These are phyloP conservation scores for Daboia siamensis DNA, from an alignment of 2,113 vertebrate genomes.

Conservation along the genomic window DNA sequence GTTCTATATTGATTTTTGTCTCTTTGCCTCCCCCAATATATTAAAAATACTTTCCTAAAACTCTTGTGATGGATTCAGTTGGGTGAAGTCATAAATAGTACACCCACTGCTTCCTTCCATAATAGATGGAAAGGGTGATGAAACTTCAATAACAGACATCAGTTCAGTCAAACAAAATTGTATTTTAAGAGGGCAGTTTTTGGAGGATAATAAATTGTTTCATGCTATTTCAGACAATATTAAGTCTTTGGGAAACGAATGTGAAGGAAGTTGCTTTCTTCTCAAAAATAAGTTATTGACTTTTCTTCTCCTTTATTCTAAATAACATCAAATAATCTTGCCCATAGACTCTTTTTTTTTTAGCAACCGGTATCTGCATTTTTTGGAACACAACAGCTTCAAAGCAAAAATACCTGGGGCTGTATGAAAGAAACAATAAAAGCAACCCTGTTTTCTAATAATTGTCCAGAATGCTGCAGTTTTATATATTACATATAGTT, in stretches of 20 bases:
- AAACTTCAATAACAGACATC: constrained; percentile 32
- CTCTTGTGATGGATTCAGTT: constrained; percentile 13
- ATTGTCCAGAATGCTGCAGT: not conserved
- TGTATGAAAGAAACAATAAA: constrained; percentile 42
- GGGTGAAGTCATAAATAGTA: constrained; percentile 20
- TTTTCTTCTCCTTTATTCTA: constrained; percentile 5
- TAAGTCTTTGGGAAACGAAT: constrained; percentile 34
- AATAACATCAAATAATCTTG: constrained; percentile 19
- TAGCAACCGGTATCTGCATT: constrained; percentile 42
- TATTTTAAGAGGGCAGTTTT: constrained; percentile 31
- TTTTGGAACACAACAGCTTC: constrained; percentile 33
- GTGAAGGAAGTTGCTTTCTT: constrained; percentile 8
- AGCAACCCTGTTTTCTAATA: not conserved
- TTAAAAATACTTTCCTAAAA: not conserved
- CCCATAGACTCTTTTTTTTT: constrained; percentile 35
- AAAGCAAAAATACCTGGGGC: constrained; percentile 23
- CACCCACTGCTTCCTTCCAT: not conserved
- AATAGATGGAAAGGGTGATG: constrained; percentile 39
- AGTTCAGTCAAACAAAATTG: constrained; percentile 17
- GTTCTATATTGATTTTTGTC: not conserved
- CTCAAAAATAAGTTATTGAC: constrained; percentile 24
- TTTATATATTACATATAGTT: not conserved
- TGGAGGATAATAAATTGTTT: constrained; percentile 36
- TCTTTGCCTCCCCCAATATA: not conserved
- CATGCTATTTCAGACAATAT: constrained; percentile 30